phyloP scores from a whole-genome alignment of 2,888 invertebrate genomes.

The Halocaridina rubra region DNA sequence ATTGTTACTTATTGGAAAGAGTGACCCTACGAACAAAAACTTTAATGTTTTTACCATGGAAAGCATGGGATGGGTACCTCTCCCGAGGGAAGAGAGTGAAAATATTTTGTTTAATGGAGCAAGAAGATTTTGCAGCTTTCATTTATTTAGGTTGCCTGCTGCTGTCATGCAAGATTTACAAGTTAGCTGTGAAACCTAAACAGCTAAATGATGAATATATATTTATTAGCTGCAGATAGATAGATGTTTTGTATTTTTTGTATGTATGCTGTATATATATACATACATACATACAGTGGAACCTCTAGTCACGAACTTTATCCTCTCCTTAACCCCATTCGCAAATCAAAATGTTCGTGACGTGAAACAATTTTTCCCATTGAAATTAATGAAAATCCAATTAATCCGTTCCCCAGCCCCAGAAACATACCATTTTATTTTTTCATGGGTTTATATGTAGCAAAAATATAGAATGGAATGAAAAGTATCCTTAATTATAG shows the following conservation, averaged over 20 bases:
- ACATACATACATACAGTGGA: too few species aligned
- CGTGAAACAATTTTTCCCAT: too few species aligned
- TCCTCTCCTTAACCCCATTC: too few species aligned
- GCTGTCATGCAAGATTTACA: constrained; percentile 37
- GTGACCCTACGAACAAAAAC: neutral
- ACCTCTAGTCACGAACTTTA: too few species aligned
- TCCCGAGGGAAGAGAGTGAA: constrained; percentile 17
- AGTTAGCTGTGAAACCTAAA: constrained; percentile 5
- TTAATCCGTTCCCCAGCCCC: neutral
- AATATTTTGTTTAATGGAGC: constrained; percentile 26
- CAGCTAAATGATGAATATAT: neutral
- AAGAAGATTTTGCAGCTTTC: constrained; percentile 21
- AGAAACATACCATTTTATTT: too few species aligned
- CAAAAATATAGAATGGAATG: too few species aligned
- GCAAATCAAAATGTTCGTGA: too few species aligned
- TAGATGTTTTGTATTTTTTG: neutral
- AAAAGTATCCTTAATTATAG: too few species aligned
- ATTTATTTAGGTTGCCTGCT: constrained; percentile 19
- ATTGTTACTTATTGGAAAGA: constrained; percentile 17
- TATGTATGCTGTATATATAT: too few species aligned
- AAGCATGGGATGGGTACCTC: constrained; percentile 9
- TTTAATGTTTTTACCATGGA: constrained; percentile 16
- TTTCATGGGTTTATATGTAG: too few species aligned
- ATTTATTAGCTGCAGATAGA: neutral
- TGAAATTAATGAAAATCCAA: too few species aligned